A percentile compares a stretch with the other conserved stretches of the same genome.
These are phyloP conservation scores for Thera britannica DNA, from an alignment of 2,888 invertebrate genomes.

Conservation along the genomic window DNA sequence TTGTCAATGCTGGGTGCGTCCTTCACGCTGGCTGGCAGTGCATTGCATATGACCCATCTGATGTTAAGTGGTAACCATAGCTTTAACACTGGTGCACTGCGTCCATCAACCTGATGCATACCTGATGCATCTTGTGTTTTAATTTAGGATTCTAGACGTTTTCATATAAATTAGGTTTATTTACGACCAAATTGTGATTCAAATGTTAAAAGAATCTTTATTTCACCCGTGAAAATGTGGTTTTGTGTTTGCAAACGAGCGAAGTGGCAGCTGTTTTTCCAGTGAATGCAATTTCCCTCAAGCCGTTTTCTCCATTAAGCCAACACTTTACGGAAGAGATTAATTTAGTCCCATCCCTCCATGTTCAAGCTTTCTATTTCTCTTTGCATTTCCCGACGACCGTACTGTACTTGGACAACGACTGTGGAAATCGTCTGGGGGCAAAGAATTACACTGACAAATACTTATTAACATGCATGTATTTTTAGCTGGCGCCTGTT, in stretches of 20 bases:
- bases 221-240: constrained; percentile 20
- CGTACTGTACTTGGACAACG: constrained; percentile 33
- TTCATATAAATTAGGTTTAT: not conserved
- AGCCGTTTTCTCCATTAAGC: constrained; percentile 43
- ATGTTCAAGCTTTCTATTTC: constrained; percentile 41
- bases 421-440: constrained; percentile 39
- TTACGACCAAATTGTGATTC: not conserved
- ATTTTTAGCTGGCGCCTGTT: constrained; percentile 36
- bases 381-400: constrained; percentile 31
- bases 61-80: no score
- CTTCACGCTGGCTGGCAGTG: no score
- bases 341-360: constrained; percentile 45
- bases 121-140: not conserved
- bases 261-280: constrained; percentile 39
- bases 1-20: no score
- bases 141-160: not conserved
- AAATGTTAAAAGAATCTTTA: not conserved
- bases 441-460: constrained; percentile 20
- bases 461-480: constrained; percentile 23
- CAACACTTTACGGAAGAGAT: constrained; percentile 47
- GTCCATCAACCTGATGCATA: no score
- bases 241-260: constrained; percentile 22
- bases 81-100: no score
- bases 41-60: no score
- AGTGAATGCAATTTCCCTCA: constrained; percentile 46